A percentile compares a stretch with the other conserved stretches of the same genome.
Evolutionary conservation across 2,797 vertebrate species (phyloP).

Genomic region (Myripristis murdjan): DNA sequence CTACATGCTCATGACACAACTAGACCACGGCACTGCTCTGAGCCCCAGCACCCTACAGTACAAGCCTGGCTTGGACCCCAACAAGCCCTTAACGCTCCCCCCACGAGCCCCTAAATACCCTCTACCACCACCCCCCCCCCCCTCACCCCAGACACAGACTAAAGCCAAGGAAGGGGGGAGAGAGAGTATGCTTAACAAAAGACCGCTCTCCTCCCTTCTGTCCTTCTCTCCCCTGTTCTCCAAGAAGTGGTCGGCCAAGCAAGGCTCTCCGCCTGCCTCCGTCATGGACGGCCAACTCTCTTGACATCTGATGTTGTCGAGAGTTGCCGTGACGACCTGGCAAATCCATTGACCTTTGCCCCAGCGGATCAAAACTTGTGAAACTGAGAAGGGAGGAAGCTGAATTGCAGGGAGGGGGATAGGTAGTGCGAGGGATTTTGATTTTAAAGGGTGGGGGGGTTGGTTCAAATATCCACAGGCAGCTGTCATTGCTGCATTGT

Average conservation of each 20-base stretch:
- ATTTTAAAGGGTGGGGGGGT: conserved; percentile 35
- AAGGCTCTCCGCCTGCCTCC: conserved; percentile 54
- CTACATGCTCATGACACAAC: conserved; percentile 84
- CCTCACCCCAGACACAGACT: conserved; percentile 27
- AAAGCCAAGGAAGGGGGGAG: conserved; percentile 35
- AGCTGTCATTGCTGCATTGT: conserved; percentile 73
- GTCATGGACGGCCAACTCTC: conserved; percentile 75
- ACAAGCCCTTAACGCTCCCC: conserved; percentile 48
- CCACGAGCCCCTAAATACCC: conserved; percentile 43
- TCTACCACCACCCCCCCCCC: conserved; percentile 52
- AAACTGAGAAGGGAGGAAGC: conserved; percentile 67
- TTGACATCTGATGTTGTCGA: conserved; percentile 82
- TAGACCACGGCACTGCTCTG: conserved; percentile 74
- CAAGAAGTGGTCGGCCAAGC: conserved; percentile 55
- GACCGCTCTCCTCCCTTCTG: conserved; percentile 24
- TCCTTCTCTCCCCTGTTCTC: conserved; percentile 38
- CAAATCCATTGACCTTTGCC: conserved; percentile 82
- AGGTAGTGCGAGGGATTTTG: conserved; percentile 48
- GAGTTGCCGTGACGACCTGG: conserved; percentile 78
- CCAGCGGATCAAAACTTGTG: conserved; percentile 77
- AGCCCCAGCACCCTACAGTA: conserved; percentile 58
- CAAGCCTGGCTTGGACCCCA: conserved; percentile 63
- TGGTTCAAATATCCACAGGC: conserved; percentile 71
- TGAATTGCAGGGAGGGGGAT: conserved; percentile 59
- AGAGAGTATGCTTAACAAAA: conserved; percentile 39